A percentile compares a stretch with the other conserved stretches of the same genome.
Evolutionary conservation across 2,113 vertebrate genomes (phyloP).

Genomic region (Indri indri): DNA sequence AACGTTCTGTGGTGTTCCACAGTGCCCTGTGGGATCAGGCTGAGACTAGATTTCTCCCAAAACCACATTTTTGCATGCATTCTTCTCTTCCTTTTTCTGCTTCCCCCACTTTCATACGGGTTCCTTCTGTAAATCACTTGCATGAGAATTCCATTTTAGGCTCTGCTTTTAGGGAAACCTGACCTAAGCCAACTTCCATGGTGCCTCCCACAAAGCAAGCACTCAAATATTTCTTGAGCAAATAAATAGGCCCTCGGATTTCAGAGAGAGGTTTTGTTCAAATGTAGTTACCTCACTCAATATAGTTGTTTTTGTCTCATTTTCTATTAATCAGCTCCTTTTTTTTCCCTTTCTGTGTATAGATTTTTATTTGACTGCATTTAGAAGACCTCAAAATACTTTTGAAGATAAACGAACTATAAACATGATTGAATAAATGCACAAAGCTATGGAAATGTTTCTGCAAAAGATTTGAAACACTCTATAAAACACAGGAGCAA

Average conservation of each 20-base stretch:
- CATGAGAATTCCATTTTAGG: background rate
- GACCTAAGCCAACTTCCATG: background rate
- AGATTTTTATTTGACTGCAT: background rate
- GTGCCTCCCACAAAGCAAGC: background rate
- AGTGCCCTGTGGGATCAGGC: background rate
- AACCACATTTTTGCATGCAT: background rate
- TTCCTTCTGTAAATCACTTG: background rate
- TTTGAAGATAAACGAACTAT: background rate
- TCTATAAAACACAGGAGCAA: background rate
- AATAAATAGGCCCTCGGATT: background rate
- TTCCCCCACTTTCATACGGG: background rate
- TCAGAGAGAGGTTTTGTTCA: background rate
- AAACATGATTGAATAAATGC: background rate
- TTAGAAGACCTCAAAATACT: background rate
- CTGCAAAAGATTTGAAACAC: background rate
- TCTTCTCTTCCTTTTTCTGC: background rate
- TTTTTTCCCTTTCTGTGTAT: background rate
- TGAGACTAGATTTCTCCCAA: background rate
- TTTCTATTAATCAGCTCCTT: background rate
- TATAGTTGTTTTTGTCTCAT: background rate
- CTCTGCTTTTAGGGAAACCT: background rate
- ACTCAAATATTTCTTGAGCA: background rate
- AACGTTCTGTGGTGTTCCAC: background rate
- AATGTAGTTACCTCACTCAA: background rate
- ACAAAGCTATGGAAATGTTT: background rate